Conservation (phyloP, 1,140 invertebrate genomes). For the Agrilus planipennis region DNA sequence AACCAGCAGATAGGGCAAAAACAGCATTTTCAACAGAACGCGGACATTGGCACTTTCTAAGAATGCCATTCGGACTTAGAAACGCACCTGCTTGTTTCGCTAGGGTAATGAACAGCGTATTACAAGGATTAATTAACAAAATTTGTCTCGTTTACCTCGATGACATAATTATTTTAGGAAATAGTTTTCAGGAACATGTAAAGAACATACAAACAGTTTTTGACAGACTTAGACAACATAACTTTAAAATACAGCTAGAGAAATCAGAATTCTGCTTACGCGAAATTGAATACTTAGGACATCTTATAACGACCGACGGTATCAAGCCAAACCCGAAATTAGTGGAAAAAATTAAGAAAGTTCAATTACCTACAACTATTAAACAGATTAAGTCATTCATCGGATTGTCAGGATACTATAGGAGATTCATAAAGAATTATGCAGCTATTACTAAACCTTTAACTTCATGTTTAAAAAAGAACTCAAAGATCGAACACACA, state of each 20-base stretch:
- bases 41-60: constrained; percentile 30
- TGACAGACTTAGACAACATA: constrained; percentile 12
- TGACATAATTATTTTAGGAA: constrained; percentile 19
- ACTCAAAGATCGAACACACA: constrained; percentile 17
- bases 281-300: constrained; percentile 18
- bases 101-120: constrained; percentile 23
- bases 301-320: constrained; percentile 14
- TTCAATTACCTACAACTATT: constrained; percentile 20
- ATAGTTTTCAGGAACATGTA: constrained; percentile 16
- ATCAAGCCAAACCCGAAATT: constrained; percentile 17
- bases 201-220: constrained; percentile 15
- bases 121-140: constrained; percentile 15
- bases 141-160: constrained; percentile 28
- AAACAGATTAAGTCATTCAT: constrained; percentile 23
- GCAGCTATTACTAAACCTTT: constrained; percentile 21
- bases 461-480: constrained; percentile 20
- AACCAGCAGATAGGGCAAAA: constrained; percentile 26
- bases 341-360: constrained; percentile 19
- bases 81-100: constrained; percentile 18
- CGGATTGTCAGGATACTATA: constrained; percentile 27
- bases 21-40: constrained; percentile 25
- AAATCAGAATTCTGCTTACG: constrained; percentile 19
- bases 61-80: constrained; percentile 21
- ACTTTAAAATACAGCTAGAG: constrained; percentile 19
- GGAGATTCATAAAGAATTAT: constrained; percentile 28